Evolutionary conservation across 2,888 invertebrate species (phyloP), one percentile per base, ranked within the genome.

Genomic region (Tetropium fuscum): DNA sequence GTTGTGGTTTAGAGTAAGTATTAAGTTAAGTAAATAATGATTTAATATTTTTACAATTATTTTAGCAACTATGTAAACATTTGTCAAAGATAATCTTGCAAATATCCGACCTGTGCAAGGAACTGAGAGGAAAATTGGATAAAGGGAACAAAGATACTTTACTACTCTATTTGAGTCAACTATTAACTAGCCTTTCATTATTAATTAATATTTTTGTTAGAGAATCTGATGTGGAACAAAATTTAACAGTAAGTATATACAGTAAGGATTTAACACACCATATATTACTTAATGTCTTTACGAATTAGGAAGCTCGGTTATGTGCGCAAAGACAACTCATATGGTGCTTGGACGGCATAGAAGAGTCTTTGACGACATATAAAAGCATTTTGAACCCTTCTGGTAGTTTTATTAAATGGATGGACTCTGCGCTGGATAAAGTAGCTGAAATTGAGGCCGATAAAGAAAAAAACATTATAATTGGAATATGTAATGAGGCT

Each of bases 351-450:
- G 68, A 72, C 27, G 67, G 66, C 8, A 59, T 73, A 16, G 54
- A 69, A 55, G 44, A 64, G 27, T 58, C 59, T 22, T 27, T 74
- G 40, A 38, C 55, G 16, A 20, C 45, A 41, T 58, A 55, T 10
- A 55, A 62, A 7, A 41, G 18, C 13, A 16, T 22, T 6, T 60
- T 53, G 19, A 67, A 58, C 11, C 56, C 61, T 16, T 65, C 68
- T 15, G 73, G 74, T 5, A 75, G 68, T 59, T 81, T 81, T 66
- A 70, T 80, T 32, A 75, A 72, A 53, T 78, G 74, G 66, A 78
- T 81, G 74, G 80, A 81, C 66, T 55, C 63, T 20, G 75, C 77
- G 15, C 66, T 81, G 13, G 76, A 80, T 40, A 74, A 73, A 67
- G 64, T 80, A 7, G 57, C 66, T 7, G 65, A 71, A 62, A 74